Conservation (phyloP, 2,113 vertebrate genomes). For the Casuarius casuarius region DNA sequence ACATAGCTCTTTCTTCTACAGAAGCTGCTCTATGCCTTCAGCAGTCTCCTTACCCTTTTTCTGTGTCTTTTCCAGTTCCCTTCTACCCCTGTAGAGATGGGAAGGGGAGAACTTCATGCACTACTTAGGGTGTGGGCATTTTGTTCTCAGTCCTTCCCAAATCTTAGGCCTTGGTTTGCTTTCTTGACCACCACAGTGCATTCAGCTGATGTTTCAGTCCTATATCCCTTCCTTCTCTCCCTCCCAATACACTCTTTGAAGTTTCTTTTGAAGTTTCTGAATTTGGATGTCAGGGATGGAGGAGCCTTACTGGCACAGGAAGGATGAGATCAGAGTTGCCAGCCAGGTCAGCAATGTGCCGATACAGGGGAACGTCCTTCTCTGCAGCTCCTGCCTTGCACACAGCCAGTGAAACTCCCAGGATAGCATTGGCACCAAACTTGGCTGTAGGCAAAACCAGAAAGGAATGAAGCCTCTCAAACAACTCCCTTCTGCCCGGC, state of each 20-base stretch:
- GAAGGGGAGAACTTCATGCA: not conserved
- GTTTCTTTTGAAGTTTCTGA: not conserved
- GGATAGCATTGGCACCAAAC: constrained; percentile 92
- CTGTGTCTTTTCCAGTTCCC: not conserved
- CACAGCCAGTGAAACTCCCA: constrained; percentile 89
- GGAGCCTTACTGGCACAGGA: constrained; percentile 88
- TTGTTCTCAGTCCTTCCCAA: not conserved
- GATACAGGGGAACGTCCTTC: constrained; percentile 88
- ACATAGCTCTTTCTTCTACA: not conserved
- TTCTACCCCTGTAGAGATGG: not conserved
- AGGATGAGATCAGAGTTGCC: constrained; percentile 90
- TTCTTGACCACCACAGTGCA: not conserved
- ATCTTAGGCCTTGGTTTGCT: not conserved
- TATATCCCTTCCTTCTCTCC: not conserved
- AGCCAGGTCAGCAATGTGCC: constrained; percentile 92
- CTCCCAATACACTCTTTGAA: not conserved
- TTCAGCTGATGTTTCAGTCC: not conserved
- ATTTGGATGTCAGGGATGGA: not conserved
- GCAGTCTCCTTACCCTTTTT: not conserved
- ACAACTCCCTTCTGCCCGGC: not conserved
- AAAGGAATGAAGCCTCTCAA: not conserved
- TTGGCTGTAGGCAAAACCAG: constrained; percentile 79
- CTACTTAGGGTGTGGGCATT: too few species aligned
- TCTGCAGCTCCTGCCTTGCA: constrained; percentile 92
- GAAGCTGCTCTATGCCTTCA: not conserved